A percentile compares a stretch with the other conserved stretches of the same genome.
phyloP scores from a whole-genome alignment of 2,113 vertebrate species.

The Pungitius pungitius region DNA sequence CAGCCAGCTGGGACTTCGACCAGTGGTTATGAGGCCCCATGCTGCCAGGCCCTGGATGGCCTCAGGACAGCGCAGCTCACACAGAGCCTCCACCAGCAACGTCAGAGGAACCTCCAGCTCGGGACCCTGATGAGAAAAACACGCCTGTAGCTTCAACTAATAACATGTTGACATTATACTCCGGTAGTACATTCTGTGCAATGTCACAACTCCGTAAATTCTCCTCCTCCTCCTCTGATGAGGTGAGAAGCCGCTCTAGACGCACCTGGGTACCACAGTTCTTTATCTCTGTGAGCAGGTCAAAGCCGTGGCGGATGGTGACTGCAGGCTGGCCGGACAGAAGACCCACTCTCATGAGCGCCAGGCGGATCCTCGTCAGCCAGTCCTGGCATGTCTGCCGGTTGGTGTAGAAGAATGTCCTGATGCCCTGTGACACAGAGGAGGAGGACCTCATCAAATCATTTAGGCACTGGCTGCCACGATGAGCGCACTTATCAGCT shows the following conservation, averaged over 20 bases:
- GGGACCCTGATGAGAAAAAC: conserved; percentile 80
- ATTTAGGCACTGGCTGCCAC: not conserved
- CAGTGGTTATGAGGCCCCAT: conserved; percentile 87
- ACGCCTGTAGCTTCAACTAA: not conserved
- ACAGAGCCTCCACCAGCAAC: conserved; percentile 94
- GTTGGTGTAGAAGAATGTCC: conserved; percentile 97
- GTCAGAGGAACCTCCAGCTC: conserved; percentile 94
- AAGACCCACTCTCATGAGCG: conserved; percentile 95
- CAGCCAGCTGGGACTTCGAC: conserved; percentile 92
- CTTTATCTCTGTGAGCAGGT: conserved; percentile 95
- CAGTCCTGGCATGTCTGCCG: conserved; percentile 98
- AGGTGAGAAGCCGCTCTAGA: not conserved
- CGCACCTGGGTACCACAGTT: conserved; percentile 87
- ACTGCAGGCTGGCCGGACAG: conserved; percentile 97
- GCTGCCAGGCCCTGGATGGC: conserved; percentile 94
- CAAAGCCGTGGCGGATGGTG: conserved; percentile 95
- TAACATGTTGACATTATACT: not conserved
- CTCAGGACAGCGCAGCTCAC: conserved; percentile 95
- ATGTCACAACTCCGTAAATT: too few species aligned
- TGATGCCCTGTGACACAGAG: conserved; percentile 85
- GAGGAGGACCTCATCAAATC: not conserved
- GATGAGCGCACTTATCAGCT: not conserved
- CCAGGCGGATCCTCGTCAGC: conserved; percentile 94
- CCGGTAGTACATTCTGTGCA: too few species aligned
- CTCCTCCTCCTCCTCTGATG: too few species aligned